Base-by-base conservation (phyloP, 1,140 invertebrate genomes). In the Hycleus cichorii region DNA sequence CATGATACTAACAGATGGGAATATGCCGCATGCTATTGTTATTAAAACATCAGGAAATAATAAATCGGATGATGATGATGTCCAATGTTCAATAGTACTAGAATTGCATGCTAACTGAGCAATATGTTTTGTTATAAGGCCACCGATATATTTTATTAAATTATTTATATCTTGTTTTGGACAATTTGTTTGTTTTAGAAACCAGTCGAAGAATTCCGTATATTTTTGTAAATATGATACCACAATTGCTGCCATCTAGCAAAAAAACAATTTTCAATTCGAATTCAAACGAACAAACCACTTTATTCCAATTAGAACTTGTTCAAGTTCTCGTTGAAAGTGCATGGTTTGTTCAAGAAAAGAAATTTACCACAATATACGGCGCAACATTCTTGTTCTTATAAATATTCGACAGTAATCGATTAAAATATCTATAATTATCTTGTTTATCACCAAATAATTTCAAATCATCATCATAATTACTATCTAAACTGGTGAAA, bases 1-100 rank as follows among this genome's bases (percentile, higher is more conserved):
- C 84, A 94, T 87, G 77, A 94, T 85, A 68, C 89, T 90, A 7
- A 87, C 85, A n/a, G 89, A 86, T 0, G 90, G 89, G 76, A 90
- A 95, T 68, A 94, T 90, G 1, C 87, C 92, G 26, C 88, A 89
- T 8, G 87, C 90, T 40, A 90, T 76, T 40, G 85, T 78, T n/a
- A 81, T 77, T 69, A 89, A 79, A 48, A 74, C 65, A 47, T 64
- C 57, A 8, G 64, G 66, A 42, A 70, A 66, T 4, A 65, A 32
- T 11, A 66, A 32, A 58, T 68, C 66, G 24, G 56, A 58, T 32
- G 65, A 58, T n/a, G 59, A 61, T 40, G 59, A 66, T 7, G 59
- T 64, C 66, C 65, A 69, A 45, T 69, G 64, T 47, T 67, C 61
- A 8, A 70, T 67, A n/a, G 69, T 61, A 53, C 68, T 72, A 1